phyloP scores from a whole-genome alignment of 2,888 invertebrate genomes.

The Chymomyza fuscimana region DNA sequence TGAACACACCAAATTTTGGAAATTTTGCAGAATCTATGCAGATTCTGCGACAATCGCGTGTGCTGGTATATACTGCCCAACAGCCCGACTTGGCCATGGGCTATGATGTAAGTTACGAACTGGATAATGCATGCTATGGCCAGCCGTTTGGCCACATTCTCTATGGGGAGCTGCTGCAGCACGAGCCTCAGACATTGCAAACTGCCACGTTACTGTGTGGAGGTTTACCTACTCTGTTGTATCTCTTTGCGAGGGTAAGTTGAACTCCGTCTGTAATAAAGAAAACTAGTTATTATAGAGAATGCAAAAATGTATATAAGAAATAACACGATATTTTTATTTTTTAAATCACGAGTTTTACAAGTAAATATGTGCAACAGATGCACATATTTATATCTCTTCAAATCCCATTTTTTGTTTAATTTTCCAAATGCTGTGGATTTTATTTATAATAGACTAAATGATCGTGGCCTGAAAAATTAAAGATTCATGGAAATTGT shows the following conservation, averaged over 20 bases:
- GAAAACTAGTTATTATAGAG: too few relatives aligned
- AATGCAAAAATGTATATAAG: too few relatives aligned
- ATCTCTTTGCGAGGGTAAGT: conserved; percentile 84
- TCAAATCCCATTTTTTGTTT: too few relatives aligned
- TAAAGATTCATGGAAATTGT: too few relatives aligned
- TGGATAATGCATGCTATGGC: conserved; percentile 67
- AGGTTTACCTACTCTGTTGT: conserved; percentile 84
- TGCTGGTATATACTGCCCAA: conserved; percentile 84
- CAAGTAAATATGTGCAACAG: too few relatives aligned
- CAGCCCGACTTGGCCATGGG: conserved; percentile 81
- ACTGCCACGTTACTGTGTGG: conserved; percentile 80
- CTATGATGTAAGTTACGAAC: conserved; percentile 64
- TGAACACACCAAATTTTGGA: conserved; percentile 65
- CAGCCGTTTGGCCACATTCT: conserved; percentile 72
- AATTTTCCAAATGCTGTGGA: too few relatives aligned
- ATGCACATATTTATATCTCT: too few relatives aligned
- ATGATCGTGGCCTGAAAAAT: too few relatives aligned
- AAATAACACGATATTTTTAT: too few relatives aligned
- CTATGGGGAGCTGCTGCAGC: conserved; percentile 72
- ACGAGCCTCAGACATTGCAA: conserved; percentile 74
- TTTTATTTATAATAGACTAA: too few relatives aligned
- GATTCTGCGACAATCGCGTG: conserved; percentile 83
- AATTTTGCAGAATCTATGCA: conserved; percentile 78
- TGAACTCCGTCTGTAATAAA: not conserved
- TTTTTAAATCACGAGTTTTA: too few relatives aligned